These are phyloP conservation scores for Aleiodes sp. DNA, from an alignment of 1,140 invertebrate species.

Conservation along the genomic window DNA sequence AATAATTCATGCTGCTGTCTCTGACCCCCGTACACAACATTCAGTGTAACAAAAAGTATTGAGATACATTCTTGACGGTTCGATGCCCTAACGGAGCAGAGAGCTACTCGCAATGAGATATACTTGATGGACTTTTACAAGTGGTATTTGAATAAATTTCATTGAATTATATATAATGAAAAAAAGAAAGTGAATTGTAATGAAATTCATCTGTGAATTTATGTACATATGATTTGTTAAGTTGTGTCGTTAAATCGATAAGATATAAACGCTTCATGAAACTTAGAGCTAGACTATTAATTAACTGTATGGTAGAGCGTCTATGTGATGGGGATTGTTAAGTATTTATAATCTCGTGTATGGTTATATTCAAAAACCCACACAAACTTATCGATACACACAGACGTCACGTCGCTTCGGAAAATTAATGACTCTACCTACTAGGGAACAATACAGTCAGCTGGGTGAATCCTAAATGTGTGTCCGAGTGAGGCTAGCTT, in stretches of 20 bases:
- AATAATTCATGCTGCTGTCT: conserved; percentile 13
- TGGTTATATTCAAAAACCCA: background rate
- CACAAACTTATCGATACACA: background rate
- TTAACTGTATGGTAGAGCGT: background rate
- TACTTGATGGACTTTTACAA: background rate
- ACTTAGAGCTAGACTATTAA: background rate
- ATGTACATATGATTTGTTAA: background rate
- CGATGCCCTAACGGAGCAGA: background rate
- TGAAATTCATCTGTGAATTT: background rate
- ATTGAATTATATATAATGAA: background rate
- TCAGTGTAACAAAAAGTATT: background rate
- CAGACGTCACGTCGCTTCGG: conserved; percentile 5
- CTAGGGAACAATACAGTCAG: conserved; percentile 29
- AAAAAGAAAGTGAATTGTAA: background rate
- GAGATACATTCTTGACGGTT: background rate
- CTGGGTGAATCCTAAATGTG: background rate
- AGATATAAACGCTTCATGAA: background rate
- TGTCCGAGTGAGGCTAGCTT: background rate
- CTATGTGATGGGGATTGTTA: background rate
- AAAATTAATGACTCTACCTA: conserved; percentile 34
- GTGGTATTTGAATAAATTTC: background rate
- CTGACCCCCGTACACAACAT: background rate
- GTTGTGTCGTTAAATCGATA: background rate
- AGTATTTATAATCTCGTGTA: background rate
- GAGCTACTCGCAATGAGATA: too few relatives aligned